Evolutionary conservation across 2,113 vertebrate genomes (phyloP).

Genomic region (Osmerus mordax): DNA sequence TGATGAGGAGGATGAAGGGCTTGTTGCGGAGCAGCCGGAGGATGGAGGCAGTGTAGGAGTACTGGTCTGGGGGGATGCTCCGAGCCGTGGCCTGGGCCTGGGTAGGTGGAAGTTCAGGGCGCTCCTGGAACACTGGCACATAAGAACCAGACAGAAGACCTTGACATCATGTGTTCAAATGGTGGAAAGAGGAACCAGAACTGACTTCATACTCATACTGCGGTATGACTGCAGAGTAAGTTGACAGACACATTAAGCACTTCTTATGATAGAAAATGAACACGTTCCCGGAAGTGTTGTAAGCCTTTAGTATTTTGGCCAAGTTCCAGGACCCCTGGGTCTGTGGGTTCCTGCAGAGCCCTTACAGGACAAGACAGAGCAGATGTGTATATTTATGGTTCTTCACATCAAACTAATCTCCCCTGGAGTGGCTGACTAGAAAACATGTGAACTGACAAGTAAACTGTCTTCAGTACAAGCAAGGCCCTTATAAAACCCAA

Average conservation of each 20-base stretch:
- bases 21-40: constrained; percentile 78
- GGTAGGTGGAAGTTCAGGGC: constrained; percentile 82
- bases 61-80: constrained; percentile 63
- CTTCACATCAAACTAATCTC: constrained; percentile 13
- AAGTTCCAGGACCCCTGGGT: too few species aligned
- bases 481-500: neutral
- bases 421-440: neutral
- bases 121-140: constrained; percentile 86
- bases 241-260: too few species aligned
- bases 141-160: neutral
- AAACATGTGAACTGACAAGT: neutral
- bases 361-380: constrained; percentile 3
- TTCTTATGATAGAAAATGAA: too few species aligned
- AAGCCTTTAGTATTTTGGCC: too few species aligned
- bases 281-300: too few species aligned
- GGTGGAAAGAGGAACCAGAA: neutral
- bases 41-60: constrained; percentile 82
- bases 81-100: constrained; percentile 82
- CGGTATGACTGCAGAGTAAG: too few species aligned
- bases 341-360: neutral
- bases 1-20: constrained; percentile 85
- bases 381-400: constrained; percentile 35
- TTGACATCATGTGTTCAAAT: neutral
- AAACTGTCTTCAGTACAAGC: neutral
- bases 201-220: neutral